phyloP scores from a whole-genome alignment of 1,140 invertebrate genomes.

The Melanaphis sacchari region DNA sequence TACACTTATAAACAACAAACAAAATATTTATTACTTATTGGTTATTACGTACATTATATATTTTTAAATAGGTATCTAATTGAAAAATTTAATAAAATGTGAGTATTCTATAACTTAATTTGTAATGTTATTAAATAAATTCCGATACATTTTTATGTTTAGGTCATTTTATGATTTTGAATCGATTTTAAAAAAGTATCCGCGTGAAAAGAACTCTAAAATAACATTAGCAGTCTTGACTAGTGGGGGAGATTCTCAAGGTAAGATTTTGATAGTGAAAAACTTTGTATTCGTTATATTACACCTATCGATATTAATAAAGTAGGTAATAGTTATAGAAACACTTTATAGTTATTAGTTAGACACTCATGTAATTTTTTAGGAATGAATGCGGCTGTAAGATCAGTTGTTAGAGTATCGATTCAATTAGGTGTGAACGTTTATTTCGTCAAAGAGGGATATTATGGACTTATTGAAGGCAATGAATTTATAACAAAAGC shows the following conservation, averaged over 20 bases:
- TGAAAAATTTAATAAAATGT: not conserved
- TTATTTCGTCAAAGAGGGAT: conserved; percentile 72
- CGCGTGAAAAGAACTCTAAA: not conserved
- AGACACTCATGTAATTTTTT: not conserved
- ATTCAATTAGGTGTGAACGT: conserved; percentile 70
- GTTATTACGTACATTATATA: not conserved
- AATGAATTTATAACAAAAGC: conserved; percentile 70
- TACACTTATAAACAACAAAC: not conserved
- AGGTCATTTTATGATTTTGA: not conserved
- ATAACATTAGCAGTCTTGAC: conserved; percentile 58
- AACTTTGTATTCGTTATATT: too few species aligned
- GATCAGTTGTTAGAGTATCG: conserved; percentile 71
- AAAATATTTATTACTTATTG: not conserved
- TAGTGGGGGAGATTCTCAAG: conserved; percentile 60
- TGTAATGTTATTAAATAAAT: not conserved
- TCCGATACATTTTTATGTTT: not conserved
- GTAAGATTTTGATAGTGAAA: not conserved
- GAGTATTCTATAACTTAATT: not conserved
- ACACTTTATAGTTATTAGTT: not conserved
- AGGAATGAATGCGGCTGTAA: conserved; percentile 73
- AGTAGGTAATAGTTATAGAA: not conserved
- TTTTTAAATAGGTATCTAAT: not conserved
- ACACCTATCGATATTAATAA: not conserved
- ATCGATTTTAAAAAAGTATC: not conserved
- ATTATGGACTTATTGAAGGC: conserved; percentile 73